Conservation (phyloP, 1,140 invertebrate genomes). For the Drosophila orosa region DNA sequence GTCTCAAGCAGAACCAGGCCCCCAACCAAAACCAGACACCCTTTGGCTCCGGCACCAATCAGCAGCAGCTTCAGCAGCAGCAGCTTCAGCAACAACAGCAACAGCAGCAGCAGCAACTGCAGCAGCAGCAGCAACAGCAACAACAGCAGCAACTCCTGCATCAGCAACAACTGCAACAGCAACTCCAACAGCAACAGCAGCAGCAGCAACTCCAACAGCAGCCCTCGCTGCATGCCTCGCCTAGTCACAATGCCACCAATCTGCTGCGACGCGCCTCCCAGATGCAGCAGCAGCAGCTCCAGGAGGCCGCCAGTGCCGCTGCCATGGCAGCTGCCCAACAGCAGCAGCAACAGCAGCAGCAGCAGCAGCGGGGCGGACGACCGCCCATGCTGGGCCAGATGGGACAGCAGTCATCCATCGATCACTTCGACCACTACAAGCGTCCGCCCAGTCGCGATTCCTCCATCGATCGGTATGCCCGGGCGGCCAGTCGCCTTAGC, state of each 20-base stretch:
- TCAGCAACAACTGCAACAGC: slow-evolving; percentile 43
- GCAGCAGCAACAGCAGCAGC: slow-evolving; percentile 63
- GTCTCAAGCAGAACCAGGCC: slow-evolving; percentile 31
- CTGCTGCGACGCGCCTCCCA: slow-evolving; percentile 70
- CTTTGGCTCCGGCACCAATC: slow-evolving; percentile 58
- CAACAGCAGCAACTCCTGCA: slow-evolving; percentile 57
- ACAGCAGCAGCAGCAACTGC: slow-evolving; percentile 33
- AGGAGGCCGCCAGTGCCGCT: slow-evolving; percentile 58
- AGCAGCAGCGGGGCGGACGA: slow-evolving; percentile 85
- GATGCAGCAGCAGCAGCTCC: slow-evolving; percentile 64
- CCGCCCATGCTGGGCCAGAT: slow-evolving; percentile 85
- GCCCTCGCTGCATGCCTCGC: slow-evolving; percentile 59
- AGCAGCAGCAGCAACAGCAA: slow-evolving; percentile 41
- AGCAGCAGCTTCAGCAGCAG: slow-evolving; percentile 21
- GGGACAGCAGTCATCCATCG: slow-evolving; percentile 87
- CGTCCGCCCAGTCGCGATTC: slow-evolving; percentile 93
- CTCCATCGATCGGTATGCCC: slow-evolving; percentile 92
- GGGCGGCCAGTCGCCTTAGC: slow-evolving; percentile 86
- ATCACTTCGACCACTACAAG: slow-evolving; percentile 96
- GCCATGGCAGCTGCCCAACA: slow-evolving; percentile 59
- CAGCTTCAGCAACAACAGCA: slow-evolving; percentile 43
- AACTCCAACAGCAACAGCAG: slow-evolving; percentile 43
- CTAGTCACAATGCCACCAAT: slow-evolving; percentile 66
- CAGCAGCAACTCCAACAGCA: slow-evolving; percentile 64
- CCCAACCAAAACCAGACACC: slow-evolving; percentile 25